Percentiles rank a stretch among this genome's conserved stretches.
phyloP scores from a whole-genome alignment of 2,888 invertebrate genomes.

The Eupithecia dodoneata region DNA sequence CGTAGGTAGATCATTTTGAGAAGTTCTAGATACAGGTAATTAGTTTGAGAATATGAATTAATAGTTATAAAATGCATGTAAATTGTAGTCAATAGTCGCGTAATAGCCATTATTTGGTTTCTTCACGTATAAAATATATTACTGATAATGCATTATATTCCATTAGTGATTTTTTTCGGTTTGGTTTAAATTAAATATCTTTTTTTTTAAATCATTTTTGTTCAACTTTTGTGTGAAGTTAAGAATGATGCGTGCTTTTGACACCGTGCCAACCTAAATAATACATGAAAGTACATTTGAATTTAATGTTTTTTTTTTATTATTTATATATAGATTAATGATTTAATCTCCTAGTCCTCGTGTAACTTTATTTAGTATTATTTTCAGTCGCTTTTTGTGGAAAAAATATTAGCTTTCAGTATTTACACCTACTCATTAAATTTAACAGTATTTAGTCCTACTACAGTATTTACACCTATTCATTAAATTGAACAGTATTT shows the following conservation, averaged over 20 bases:
- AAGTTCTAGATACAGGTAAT: not conserved
- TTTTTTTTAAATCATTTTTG: not conserved
- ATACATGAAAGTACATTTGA: too few relatives aligned
- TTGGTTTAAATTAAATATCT: not conserved
- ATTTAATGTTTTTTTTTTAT: too few relatives aligned
- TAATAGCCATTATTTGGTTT: conserved; percentile 72
- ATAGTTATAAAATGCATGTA: conserved; percentile 25
- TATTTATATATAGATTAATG: too few relatives aligned
- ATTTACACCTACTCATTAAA: too few relatives aligned
- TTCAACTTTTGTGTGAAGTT: not conserved
- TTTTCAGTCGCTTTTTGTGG: too few relatives aligned
- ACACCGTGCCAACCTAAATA: not conserved
- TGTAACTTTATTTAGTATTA: too few relatives aligned
- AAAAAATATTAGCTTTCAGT: too few relatives aligned
- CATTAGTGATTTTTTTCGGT: conserved; percentile 17
- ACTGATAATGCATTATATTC: conserved; percentile 47
- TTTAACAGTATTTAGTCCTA: too few relatives aligned
- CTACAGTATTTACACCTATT: too few relatives aligned
- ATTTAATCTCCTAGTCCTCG: too few relatives aligned
- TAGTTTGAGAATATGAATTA: not conserved
- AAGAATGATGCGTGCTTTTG: not conserved
- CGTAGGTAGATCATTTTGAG: not conserved
- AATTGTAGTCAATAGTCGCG: conserved; percentile 38
- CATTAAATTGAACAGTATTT: too few relatives aligned
- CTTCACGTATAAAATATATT: conserved; percentile 77